Evolutionary conservation across 1,140 invertebrate genomes (phyloP), one percentile per base, ranked within the genome.

Genomic region (Trichogramma pretiosum): DNA sequence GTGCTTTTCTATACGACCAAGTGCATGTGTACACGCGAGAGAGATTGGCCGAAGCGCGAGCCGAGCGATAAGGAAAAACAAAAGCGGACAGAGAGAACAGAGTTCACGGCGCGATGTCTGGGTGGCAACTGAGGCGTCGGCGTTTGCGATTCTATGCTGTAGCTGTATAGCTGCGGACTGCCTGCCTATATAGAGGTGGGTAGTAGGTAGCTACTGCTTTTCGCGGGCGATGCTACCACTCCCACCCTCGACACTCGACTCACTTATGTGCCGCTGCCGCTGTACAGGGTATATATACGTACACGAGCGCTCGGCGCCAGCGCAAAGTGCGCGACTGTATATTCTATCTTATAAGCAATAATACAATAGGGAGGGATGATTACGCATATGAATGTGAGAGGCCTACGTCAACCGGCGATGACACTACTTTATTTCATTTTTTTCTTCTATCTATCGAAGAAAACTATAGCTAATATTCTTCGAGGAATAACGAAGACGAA

Each of bases 81-180:
- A 11, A 28, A 28, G 5, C 46, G 32, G n/a, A 43, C 32, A 24
- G 13, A 32, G 22, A 16, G 13, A 36, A 61, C 38, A 63, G 59
- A 53, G 58, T 54, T 61, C 62, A 54, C 60, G 56, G 54, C 61
- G 65, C 64, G 56, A n/a, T n/a, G 62, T 59, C 62, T 68, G 68
- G 68, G 69, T 65, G 68, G 67, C 64, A 64, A 70, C 68, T 70
- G 66, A 69, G 62, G 49, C 59, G 50, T 54, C 17, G 58, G 52
- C 52, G n/a, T n/a, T n/a, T n/a, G n/a, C n/a, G n/a, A n/a, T n/a
- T n/a, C n/a, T n/a, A n/a, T n/a, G n/a, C n/a, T n/a, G n/a, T n/a
- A n/a, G n/a, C n/a, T n/a, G n/a, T n/a, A n/a, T n/a, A n/a, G n/a
- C n/a, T n/a, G n/a, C n/a, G n/a, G n/a, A n/a, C n/a, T n/a, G n/a